Evolutionary conservation across 2,113 vertebrate genomes (phyloP).

Genomic region (Pomatostomus ruficeps): DNA sequence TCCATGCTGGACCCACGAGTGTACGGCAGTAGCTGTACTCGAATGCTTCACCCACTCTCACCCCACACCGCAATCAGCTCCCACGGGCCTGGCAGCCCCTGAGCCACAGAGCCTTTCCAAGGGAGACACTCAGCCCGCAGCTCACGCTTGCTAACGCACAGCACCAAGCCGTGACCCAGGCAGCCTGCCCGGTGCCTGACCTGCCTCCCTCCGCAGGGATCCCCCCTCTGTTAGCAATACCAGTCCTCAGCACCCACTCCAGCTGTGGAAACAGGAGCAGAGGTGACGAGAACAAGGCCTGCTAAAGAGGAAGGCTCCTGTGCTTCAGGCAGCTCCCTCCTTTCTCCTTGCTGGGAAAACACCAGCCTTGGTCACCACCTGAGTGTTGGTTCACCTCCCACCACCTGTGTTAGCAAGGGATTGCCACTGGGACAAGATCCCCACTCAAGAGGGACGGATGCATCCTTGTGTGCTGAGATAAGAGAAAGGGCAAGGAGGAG

Average conservation of each 20-base stretch:
- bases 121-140: constrained; percentile 21
- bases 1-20: constrained; percentile 62
- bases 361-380: background rate
- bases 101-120: constrained; percentile 14
- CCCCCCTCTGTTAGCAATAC: constrained; percentile 24
- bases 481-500: background rate
- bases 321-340: background rate
- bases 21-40: constrained; percentile 53
- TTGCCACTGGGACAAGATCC: background rate
- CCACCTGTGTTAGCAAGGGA: background rate
- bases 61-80: constrained; percentile 15
- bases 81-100: constrained; percentile 13
- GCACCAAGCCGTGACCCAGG: constrained; percentile 22
- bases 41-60: constrained; percentile 60
- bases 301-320: background rate
- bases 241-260: background rate
- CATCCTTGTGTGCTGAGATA: background rate
- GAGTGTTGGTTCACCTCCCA: background rate
- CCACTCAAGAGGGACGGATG: background rate
- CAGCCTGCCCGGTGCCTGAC: constrained; percentile 43
- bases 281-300: background rate
- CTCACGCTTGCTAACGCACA: constrained; percentile 35
- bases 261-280: background rate
- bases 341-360: background rate
- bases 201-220: background rate